Base-by-base conservation (phyloP, 2,888 invertebrate genomes). In the Aphidius colemani region DNA sequence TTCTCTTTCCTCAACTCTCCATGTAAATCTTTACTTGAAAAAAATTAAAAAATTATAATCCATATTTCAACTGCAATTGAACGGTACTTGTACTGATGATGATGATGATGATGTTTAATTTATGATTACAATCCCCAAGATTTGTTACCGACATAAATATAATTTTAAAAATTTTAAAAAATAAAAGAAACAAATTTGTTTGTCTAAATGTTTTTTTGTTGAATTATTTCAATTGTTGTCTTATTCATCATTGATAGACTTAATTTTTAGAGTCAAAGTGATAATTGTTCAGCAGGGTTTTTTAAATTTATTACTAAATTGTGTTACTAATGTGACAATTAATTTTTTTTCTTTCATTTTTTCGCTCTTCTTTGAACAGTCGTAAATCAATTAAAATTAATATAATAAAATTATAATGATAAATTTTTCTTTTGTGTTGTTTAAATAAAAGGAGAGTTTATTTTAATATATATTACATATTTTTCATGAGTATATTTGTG, bases 341-440 rank as follows among this genome's bases (percentile, higher is more conserved):
- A 53, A 30, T 40, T 53, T 18, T 11, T 53, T 39, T 11, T 30
- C n/a, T 40, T 51, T 51, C 10, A 10, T 10, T 53, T 39, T 53
- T 53, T 30, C 7, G 9, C 9, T 53, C 4, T 13, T 39, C 30
- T 30, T 30, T n/a, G 3, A 7, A 9, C 7, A 9, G 53, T 39
- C 53, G 39, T 53, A 53, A 53, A 53, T 53, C 53, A 51, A 51
- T 51, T 51, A 51, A 39, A 10, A 51, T 30, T 13, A 51, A 18
- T 51, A 13, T 51, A 30, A 5, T 8, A 0, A 6, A 18, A 51
- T 18, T 51, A 51, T n/a, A n/a, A n/a, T 18, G 13, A 51, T 18
- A 7, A 53, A 30, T 53, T 7, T 53, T 39, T 30, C 9, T 30
- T 30, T 30, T 30, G 30, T 53, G 40, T 40, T 40, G 2, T 13